These are phyloP conservation scores for Carduelis carduelis DNA, from an alignment of 2,797 vertebrate species.

Conservation along the genomic window DNA sequence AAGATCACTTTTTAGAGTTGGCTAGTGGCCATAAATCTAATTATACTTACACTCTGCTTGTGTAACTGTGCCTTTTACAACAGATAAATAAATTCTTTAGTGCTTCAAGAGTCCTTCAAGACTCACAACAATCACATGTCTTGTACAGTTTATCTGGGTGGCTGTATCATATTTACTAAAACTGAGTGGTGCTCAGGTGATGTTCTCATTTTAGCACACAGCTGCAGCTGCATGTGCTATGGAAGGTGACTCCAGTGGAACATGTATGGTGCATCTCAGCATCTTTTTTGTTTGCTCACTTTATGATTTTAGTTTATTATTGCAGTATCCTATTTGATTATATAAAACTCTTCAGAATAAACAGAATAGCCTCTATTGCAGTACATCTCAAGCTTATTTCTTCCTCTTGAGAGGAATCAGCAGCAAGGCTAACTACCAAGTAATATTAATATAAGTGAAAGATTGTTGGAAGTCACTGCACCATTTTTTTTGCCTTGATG, in stretches of 20 bases:
- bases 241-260: not conserved
- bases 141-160: not conserved
- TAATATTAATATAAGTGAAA: not conserved
- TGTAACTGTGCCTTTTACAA: not conserved
- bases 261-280: not conserved
- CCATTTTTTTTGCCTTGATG: not conserved
- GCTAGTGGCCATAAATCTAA: not conserved
- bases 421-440: not conserved
- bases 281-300: not conserved
- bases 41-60: not conserved
- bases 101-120: not conserved
- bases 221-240: not conserved
- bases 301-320: not conserved
- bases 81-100: not conserved
- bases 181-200: not conserved
- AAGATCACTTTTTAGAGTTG: constrained; percentile 24
- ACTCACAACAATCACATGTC: not conserved
- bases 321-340: not conserved
- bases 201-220: not conserved
- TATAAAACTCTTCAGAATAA: not conserved
- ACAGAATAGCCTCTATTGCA: not conserved
- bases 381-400: not conserved
- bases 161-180: not conserved
- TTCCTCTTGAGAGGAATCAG: not conserved
- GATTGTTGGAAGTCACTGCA: not conserved